Conservation (phyloP, 2,797 vertebrate species). For the Trachops cirrhosus region DNA sequence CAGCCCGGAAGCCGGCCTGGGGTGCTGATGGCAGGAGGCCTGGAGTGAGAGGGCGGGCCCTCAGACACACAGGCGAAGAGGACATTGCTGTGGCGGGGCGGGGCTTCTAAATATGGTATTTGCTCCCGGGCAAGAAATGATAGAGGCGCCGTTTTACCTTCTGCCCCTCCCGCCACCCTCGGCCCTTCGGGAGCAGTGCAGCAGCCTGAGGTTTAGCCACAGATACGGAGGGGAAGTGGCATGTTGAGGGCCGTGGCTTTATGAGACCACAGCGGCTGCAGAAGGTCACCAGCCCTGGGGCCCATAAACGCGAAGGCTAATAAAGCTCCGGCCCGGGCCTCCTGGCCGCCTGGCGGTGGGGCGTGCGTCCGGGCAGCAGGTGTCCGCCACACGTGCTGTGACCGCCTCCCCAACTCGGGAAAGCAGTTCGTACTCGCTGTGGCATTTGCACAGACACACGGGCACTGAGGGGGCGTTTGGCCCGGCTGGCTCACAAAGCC, state of each 20-base stretch:
- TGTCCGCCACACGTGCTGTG: background rate
- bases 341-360: background rate
- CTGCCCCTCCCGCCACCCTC: fast-evolving
- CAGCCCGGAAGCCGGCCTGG: fast-evolving
- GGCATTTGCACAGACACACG: background rate
- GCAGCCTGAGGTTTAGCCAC: background rate
- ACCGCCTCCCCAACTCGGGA: constrained; percentile 49
- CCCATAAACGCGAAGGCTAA: background rate
- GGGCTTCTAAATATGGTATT: fast-evolving
- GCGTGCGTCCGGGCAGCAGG: background rate
- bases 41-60: fast-evolving
- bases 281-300: background rate
- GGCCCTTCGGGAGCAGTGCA: background rate
- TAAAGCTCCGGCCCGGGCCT: background rate
- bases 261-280: background rate
- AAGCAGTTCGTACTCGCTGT: background rate
- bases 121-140: too few relatives aligned
- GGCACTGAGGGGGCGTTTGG: background rate
- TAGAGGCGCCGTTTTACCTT: fast-evolving
- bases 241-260: background rate
- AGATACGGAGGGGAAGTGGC: background rate
- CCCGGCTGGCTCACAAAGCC: fast-evolving
- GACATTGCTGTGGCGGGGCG: fast-evolving
- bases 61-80: fast-evolving
- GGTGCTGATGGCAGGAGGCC: fast-evolving